These are phyloP conservation scores for Catharus fuscescens DNA, from an alignment of 2,113 vertebrate species.

Conservation along the genomic window DNA sequence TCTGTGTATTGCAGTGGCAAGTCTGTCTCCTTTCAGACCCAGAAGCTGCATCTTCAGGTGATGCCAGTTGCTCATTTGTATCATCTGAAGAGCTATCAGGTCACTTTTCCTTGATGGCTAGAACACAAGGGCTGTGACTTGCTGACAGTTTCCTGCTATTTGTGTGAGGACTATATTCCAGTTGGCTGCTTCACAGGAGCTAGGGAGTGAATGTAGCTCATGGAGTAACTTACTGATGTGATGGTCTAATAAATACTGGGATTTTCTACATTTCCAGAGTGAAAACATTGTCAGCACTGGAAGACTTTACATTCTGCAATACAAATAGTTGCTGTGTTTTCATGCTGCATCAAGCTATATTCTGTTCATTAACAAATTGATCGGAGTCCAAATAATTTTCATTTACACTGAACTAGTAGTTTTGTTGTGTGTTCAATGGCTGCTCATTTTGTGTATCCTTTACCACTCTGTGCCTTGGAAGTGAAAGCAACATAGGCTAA, in stretches of 20 bases:
- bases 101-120: not conserved
- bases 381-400: not conserved
- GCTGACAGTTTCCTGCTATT: not conserved
- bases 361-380: not conserved
- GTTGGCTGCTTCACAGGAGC: not conserved
- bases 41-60: not conserved
- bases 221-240: not conserved
- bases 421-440: not conserved
- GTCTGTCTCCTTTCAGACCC: not conserved
- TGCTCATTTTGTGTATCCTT: not conserved
- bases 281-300: not conserved
- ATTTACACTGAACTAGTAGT: not conserved
- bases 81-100: not conserved
- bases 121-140: not conserved
- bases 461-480: not conserved
- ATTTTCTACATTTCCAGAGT: not conserved
- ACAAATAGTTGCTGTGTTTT: not conserved
- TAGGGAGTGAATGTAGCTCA: not conserved
- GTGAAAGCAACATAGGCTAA: not conserved
- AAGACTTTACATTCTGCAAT: not conserved
- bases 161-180: not conserved
- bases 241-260: not conserved
- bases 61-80: not conserved
- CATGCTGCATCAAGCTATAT: not conserved
- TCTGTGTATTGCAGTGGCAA: not conserved